Conservation (phyloP, 2,888 invertebrate species). For the Criorhina ranunculi region DNA sequence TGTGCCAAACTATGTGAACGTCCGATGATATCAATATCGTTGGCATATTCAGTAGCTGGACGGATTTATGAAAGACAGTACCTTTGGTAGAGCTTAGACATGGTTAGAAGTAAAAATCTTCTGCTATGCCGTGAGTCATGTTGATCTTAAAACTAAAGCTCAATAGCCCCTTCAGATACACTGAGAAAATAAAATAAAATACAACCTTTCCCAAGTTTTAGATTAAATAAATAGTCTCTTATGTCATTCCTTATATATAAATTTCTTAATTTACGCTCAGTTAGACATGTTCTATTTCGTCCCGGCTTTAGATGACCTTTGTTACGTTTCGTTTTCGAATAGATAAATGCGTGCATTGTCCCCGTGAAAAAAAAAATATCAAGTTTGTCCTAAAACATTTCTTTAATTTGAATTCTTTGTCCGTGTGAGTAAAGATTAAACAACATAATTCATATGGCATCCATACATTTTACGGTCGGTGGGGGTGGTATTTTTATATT, state of each 20-base stretch:
- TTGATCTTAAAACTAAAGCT: too few relatives aligned
- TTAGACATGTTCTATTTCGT: conserved; percentile 27
- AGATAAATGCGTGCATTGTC: conserved; percentile 42
- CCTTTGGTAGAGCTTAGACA: too few relatives aligned
- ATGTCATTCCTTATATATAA: conserved; percentile 8
- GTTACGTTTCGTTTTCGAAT: conserved; percentile 15
- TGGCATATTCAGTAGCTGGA: too few relatives aligned
- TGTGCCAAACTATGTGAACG: too few relatives aligned
- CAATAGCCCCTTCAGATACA: conserved; percentile 29
- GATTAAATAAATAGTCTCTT: conserved; percentile 2
- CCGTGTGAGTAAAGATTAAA: conserved; percentile 72
- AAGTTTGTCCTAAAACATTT: conserved; percentile 30
- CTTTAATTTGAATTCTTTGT: conserved; percentile 37
- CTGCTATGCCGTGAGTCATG: too few relatives aligned
- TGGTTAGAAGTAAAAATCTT: too few relatives aligned
- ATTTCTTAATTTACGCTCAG: conserved; percentile 23
- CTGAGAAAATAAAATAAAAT: conserved; percentile 1
- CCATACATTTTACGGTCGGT: conserved; percentile 45
- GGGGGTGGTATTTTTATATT: conserved; percentile 32
- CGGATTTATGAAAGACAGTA: too few relatives aligned
- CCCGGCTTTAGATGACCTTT: conserved; percentile 42
- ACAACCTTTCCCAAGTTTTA: background rate
- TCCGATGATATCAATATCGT: too few relatives aligned
- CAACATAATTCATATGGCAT: conserved; percentile 52
- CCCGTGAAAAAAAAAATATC: conserved; percentile 25